Evolutionary conservation across 2,797 vertebrate genomes (phyloP), one percentile per base, ranked within the genome.

Genomic region (Squalus acanthias): DNA sequence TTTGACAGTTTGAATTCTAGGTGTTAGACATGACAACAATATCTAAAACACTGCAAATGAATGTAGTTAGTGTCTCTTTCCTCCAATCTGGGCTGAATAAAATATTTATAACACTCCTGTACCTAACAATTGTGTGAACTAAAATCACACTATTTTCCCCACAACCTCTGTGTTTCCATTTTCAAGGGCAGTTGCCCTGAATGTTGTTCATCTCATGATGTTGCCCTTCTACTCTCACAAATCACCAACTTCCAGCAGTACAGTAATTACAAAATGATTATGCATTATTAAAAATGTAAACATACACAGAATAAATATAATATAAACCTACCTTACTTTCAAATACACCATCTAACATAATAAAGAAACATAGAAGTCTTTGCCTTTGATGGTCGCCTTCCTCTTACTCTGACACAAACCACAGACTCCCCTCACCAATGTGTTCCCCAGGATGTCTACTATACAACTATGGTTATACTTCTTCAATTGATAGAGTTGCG

Each of bases 211-310:
- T 46, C 8, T 69, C 65, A 67, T 12, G 17, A 22, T 67, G n/a
- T 39, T n/a, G 69, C 0, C 65, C 6, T 94, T 67, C 4, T 17
- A 9, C 29, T 46, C 57, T 65, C 89, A 33, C 46, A 85, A 94
- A 69, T 46, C 39, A 46, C 8, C 6, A 9, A 8, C 2, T 24
- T 39, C 9, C 60, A 94, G 0, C 20, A 69, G 20, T 46, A 67
- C 50, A 93, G 17, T 63, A 91, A 91, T 94, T 94, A 69, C 46
- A 26, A 70, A 94, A 94, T 94, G 67, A 46, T 94, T 94, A 6
- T 39, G 2, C 22, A 50, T 50, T 39, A 70, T 9, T 70, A 69
- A 39, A 94, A 69, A 9, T 39, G 10, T 39, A 94, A 69, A 94
- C n/a, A 70, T 46, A 10, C 3, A 3, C n/a, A 46, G 26, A 89